These are phyloP conservation scores for Dryoscopus gambensis DNA, from an alignment of 2,113 vertebrate species.

Conservation along the genomic window DNA sequence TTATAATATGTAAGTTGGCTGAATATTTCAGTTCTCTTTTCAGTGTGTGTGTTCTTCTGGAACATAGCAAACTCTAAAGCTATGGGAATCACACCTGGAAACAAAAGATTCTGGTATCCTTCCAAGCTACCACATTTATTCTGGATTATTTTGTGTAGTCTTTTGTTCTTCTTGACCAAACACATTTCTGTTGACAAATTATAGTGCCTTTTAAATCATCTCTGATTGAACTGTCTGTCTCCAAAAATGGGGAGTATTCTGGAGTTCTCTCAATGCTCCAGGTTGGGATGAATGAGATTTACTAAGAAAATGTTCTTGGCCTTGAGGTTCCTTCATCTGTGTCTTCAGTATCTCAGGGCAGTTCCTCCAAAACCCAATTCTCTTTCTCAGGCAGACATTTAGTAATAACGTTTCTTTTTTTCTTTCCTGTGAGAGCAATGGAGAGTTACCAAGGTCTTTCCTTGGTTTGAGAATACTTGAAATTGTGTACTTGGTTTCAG, in stretches of 20 bases:
- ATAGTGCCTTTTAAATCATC: background rate
- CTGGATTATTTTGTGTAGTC: background rate
- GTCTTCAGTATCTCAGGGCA: background rate
- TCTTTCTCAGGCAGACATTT: background rate
- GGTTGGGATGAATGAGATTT: background rate
- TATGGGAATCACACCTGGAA: background rate
- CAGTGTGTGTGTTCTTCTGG: accelerated
- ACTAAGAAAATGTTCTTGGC: background rate
- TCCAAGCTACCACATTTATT: background rate
- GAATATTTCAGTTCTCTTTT: background rate
- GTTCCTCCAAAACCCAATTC: background rate
- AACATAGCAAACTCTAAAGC: background rate
- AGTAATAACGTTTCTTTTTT: background rate
- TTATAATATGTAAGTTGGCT: background rate
- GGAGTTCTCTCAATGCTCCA: background rate
- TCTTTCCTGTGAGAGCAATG: background rate
- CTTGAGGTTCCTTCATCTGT: background rate
- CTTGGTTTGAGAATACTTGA: background rate
- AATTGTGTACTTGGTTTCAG: background rate
- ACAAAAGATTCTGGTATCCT: background rate
- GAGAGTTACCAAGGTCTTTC: background rate
- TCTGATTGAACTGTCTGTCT: background rate
- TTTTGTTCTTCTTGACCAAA: background rate
- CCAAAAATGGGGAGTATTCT: background rate
- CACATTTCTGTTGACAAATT: background rate